Evolutionary conservation across 2,113 vertebrate genomes (phyloP).

Genomic region (Agapornis roseicollis): DNA sequence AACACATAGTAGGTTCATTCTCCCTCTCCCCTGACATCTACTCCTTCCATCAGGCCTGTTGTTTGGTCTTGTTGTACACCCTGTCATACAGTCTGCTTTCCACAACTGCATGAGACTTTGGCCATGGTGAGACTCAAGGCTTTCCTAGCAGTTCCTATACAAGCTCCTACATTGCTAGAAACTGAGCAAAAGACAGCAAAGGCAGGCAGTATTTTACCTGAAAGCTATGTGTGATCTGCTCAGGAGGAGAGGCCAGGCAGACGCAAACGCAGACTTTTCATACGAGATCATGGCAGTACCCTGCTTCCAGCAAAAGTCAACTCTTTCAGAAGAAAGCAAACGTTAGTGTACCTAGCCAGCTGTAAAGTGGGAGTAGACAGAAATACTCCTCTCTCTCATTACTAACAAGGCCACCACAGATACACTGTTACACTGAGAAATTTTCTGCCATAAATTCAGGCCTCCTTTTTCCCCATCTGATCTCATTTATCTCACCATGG

Average conservation of each 20-base stretch:
- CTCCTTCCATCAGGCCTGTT: neutral
- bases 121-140: neutral
- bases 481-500: constrained; percentile 34
- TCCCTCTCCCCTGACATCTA: neutral
- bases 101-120: neutral
- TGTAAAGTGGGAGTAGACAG: neutral
- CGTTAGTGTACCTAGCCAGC: neutral
- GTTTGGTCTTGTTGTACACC: neutral
- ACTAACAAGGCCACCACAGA: neutral
- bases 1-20: neutral
- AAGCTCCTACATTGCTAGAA: neutral
- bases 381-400: neutral
- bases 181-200: neutral
- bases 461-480: neutral
- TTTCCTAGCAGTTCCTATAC: neutral
- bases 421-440: neutral
- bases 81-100: neutral
- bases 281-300: neutral
- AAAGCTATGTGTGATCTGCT: neutral
- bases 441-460: neutral
- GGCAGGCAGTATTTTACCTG: neutral
- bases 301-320: constrained; percentile 2
- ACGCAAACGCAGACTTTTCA: neutral
- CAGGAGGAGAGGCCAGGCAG: neutral
- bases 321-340: constrained; percentile 1